A percentile compares a stretch with the other conserved stretches of the same genome.
Conservation (phyloP, 2,888 invertebrate species). For the Oscheius sp. region DNA sequence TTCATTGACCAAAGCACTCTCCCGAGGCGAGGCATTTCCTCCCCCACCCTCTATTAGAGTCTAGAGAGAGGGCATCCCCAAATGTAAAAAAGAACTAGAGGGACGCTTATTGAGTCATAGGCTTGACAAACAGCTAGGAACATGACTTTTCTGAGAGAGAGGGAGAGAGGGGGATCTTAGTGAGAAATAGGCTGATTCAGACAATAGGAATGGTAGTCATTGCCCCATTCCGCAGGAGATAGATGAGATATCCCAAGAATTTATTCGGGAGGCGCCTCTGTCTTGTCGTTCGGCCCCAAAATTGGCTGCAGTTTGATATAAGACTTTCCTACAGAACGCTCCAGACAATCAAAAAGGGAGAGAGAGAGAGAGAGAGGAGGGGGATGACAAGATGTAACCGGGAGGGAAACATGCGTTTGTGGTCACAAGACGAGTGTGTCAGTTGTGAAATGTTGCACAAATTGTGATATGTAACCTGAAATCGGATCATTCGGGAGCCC, state of each 20-base stretch:
- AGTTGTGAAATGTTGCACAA: slow-evolving; percentile 1
- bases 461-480: not conserved
- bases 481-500: too few relatives aligned
- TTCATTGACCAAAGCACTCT: slow-evolving; percentile 23
- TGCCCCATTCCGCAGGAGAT: too few relatives aligned
- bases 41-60: slow-evolving; percentile 7
- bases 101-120: not conserved
- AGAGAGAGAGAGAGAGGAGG: not conserved
- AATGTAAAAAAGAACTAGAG: slow-evolving; percentile 2
- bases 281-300: too few relatives aligned
- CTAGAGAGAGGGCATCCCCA: slow-evolving; percentile 7
- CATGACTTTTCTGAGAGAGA: too few relatives aligned
- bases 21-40: slow-evolving; percentile 8
- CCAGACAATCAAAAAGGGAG: not conserved
- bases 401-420: not conserved
- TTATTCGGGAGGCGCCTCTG: too few relatives aligned
- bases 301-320: too few relatives aligned
- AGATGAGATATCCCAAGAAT: too few relatives aligned
- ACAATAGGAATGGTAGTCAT: too few relatives aligned
- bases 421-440: not conserved
- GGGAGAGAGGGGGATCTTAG: not conserved
- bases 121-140: not conserved
- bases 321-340: not conserved
- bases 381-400: not conserved
- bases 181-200: not conserved